Evolutionary conservation across 1,140 invertebrate genomes (phyloP), one percentile per base, ranked within the genome.

Genomic region (Cataglyphis hispanica): DNA sequence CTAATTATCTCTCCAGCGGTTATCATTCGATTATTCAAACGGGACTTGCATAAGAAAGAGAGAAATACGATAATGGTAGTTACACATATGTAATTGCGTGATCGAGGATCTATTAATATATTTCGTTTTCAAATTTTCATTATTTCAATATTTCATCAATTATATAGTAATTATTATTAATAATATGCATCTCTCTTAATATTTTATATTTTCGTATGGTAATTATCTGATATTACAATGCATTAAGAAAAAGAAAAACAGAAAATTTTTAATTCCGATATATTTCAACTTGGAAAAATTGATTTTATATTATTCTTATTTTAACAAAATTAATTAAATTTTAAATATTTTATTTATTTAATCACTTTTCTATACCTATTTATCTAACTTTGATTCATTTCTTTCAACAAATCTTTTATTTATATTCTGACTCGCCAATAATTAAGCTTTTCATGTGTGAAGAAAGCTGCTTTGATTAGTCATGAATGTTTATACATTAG

Each of bases 351-450:
- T 31, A 63, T 11, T 37, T 22, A 56, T 58, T 22, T 74, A 53
- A n/a, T 43, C 19, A 22, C 13, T 50, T 19, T 37, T 72, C 27
- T 7, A 72, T 8, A 74, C 27, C 5, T 8, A 4, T 40, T 19
- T 19, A n/a, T 63, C 10, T 63, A 31, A 64, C 40, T 46, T 40
- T 43, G 16, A 63, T 76, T 13, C 8, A 61, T 77, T 6, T 7
- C 27, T 22, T 60, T 60, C 37, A 5, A 60, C 11, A 72, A 56
- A n/a, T 56, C 22, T 19, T 74, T 22, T 25, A n/a, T 22, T 37
- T 19, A 74, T 64, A 31, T 40, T 50, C 8, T 64, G 75, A 77
- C 40, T 31, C 6, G 75, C 19, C 11, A 77, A 77, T 77, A 64
- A 77, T 46, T 19, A 13, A 11, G 25, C 16, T n/a, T 77, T 22